phyloP scores from a whole-genome alignment of 2,113 vertebrate genomes.

The Excalfactoria chinensis region DNA sequence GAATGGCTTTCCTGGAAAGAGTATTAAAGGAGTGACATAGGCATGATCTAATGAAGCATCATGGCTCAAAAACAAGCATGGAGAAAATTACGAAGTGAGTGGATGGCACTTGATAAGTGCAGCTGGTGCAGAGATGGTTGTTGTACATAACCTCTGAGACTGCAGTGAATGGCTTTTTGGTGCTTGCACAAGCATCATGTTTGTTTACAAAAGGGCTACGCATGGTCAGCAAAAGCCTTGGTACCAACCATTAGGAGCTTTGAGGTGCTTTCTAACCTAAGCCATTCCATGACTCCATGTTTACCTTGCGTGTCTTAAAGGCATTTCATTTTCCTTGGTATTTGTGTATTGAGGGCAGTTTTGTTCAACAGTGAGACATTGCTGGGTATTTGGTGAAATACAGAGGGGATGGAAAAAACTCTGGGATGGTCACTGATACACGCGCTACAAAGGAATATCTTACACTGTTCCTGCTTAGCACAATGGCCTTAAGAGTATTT shows the following conservation, averaged over 20 bases:
- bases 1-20: background rate
- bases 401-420: background rate
- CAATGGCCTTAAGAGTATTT: background rate
- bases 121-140: background rate
- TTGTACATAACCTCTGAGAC: background rate
- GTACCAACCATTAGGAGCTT: too few species aligned
- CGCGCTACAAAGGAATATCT: background rate
- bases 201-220: background rate
- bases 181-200: background rate
- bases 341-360: background rate
- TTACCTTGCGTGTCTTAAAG: fast-evolving
- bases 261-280: too few species aligned
- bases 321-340: background rate
- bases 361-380: background rate
- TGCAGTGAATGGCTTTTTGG: background rate
- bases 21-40: background rate
- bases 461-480: background rate
- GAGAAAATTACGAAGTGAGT: background rate
- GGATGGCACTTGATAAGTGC: background rate
- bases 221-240: background rate
- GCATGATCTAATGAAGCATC: background rate
- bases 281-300: background rate
- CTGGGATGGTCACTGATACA: background rate
- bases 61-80: background rate
- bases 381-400: background rate